These are phyloP conservation scores for Desmodus rotundus DNA, from an alignment of 2,113 vertebrate species.

Conservation along the genomic window DNA sequence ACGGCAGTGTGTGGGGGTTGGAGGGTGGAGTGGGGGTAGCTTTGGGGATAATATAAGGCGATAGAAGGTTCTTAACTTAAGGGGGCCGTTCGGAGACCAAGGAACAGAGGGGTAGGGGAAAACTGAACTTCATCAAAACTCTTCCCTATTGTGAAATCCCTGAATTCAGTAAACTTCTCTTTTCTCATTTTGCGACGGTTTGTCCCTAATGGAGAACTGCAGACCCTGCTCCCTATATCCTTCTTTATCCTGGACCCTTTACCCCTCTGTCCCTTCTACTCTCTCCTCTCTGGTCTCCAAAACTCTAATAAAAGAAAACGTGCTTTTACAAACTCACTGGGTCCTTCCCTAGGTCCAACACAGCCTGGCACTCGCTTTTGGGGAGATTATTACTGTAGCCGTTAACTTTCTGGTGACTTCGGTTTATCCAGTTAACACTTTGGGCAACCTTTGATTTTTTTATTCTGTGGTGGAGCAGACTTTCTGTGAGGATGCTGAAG, in stretches of 20 bases:
- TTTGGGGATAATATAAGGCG: background rate
- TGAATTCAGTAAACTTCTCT: conserved; percentile 56
- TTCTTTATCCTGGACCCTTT: background rate
- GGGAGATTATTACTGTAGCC: background rate
- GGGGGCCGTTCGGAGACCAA: background rate
- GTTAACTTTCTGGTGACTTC: background rate
- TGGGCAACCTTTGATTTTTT: background rate
- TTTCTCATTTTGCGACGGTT: conserved; percentile 64
- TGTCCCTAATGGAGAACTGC: conserved; percentile 49
- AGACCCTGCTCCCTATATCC: background rate
- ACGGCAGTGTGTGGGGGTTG: background rate
- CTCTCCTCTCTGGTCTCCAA: background rate
- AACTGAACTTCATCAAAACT: conserved; percentile 36
- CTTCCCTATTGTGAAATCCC: conserved; percentile 59
- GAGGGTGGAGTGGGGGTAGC: background rate
- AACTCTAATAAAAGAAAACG: conserved; percentile 28
- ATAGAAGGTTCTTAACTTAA: background rate
- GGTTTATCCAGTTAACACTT: background rate
- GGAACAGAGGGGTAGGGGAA: background rate
- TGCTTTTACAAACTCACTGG: background rate
- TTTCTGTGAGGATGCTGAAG: background rate
- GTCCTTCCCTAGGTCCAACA: background rate
- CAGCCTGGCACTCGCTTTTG: background rate
- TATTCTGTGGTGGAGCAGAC: background rate
- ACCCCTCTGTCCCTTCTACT: background rate